Conservation (phyloP, 1,140 invertebrate genomes). For the Diachasma alloeum region DNA sequence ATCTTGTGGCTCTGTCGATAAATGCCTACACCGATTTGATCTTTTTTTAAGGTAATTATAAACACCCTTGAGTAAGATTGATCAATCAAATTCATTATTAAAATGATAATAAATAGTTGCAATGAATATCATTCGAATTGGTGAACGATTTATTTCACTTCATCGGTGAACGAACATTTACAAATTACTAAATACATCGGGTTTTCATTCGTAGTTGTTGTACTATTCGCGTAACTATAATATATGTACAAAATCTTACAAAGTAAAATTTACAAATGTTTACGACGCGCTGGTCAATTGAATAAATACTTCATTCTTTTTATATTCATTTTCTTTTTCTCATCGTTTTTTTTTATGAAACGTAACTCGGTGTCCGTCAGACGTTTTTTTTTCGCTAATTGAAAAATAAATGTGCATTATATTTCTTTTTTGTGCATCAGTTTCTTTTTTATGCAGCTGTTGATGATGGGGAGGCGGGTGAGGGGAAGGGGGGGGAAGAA, state of each 20-base stretch:
- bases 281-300: slow-evolving; percentile 55
- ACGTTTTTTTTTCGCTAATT: neutral
- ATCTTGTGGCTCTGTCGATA: slow-evolving; percentile 7
- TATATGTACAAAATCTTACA: slow-evolving; percentile 64
- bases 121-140: neutral
- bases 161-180: slow-evolving; percentile 26
- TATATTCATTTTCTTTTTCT: slow-evolving; percentile 2
- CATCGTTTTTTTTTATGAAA: neutral
- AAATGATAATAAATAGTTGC: neutral
- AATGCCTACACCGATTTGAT: slow-evolving; percentile 4
- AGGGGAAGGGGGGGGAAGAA: slow-evolving; percentile 7
- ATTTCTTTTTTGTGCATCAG: neutral
- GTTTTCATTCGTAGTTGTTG: slow-evolving; percentile 40
- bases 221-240: slow-evolving; percentile 50
- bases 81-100: neutral
- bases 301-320: slow-evolving; percentile 44
- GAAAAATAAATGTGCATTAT: slow-evolving; percentile 19
- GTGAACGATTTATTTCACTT: neutral
- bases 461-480: neutral
- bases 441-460: neutral
- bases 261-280: slow-evolving; percentile 65
- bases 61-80: neutral
- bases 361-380: neutral
- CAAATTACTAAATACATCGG: slow-evolving; percentile 30
- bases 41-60: neutral